Evolutionary conservation across 2,888 invertebrate species (phyloP).

Genomic region (Tridacna crocea): DNA sequence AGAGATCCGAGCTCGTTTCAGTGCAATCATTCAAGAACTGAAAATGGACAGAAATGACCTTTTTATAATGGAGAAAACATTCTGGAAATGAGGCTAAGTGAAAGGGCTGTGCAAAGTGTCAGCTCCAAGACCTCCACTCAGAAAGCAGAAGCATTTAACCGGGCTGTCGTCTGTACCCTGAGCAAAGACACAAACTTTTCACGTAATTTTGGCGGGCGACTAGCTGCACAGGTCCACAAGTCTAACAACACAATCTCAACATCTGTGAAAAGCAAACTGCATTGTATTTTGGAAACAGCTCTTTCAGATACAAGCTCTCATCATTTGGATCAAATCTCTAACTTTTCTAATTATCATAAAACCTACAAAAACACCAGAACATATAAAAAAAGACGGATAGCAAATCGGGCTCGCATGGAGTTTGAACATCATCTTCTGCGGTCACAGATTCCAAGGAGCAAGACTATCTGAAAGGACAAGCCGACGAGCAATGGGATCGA

Average conservation of each 20-base stretch:
- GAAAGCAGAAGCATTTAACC: constrained; percentile 23
- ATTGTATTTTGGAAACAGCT: neutral
- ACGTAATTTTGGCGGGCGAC: constrained; percentile 18
- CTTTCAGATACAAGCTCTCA: neutral
- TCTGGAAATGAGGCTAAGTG: constrained; percentile 26
- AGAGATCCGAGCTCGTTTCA: constrained; percentile 24
- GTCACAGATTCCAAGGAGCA: no score
- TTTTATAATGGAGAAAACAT: constrained; percentile 4
- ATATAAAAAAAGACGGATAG: neutral
- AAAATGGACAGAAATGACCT: constrained; percentile 11
- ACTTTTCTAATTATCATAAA: neutral
- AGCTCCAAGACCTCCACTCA: constrained; percentile 27
- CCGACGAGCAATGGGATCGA: no score
- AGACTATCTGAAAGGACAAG: no score
- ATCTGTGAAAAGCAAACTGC: neutral
- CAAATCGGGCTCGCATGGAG: no score
- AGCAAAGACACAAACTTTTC: constrained; percentile 24
- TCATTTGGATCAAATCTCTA: constrained; percentile 5
- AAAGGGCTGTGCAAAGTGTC: constrained; percentile 26
- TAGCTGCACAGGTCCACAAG: constrained; percentile 19
- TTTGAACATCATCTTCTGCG: no score
- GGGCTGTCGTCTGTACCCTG: constrained; percentile 13
- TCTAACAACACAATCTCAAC: neutral
- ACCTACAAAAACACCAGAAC: constrained; percentile 1
- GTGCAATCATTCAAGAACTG: constrained; percentile 26